A percentile compares a stretch with the other conserved stretches of the same genome.
These are phyloP conservation scores for Camelus dromedarius DNA, from an alignment of 2,113 vertebrate species.

Conservation along the genomic window DNA sequence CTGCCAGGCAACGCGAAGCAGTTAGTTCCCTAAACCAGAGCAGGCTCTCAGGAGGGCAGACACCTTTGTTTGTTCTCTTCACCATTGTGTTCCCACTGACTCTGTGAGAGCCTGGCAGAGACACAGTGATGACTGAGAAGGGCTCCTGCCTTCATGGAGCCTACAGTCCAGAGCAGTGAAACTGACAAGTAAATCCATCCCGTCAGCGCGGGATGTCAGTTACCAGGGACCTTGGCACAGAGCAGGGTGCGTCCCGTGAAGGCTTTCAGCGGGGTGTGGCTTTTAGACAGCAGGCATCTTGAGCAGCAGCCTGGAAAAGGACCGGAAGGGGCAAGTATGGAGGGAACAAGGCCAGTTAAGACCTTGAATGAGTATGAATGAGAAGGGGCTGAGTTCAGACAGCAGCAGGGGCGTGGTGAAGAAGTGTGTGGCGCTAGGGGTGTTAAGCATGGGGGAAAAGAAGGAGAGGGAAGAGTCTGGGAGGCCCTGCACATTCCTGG, in stretches of 20 bases:
- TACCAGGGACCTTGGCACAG: rapidly evolving
- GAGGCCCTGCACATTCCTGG: background rate
- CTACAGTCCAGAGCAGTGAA: background rate
- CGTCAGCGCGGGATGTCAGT: rapidly evolving
- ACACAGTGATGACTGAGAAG: background rate
- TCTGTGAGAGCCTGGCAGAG: background rate
- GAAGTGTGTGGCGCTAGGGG: background rate
- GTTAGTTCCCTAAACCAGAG: background rate
- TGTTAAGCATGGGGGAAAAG: too few species aligned
- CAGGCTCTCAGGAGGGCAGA: background rate
- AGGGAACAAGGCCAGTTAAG: background rate
- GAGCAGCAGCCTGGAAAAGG: background rate
- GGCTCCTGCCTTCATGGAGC: background rate
- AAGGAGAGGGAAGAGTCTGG: background rate
- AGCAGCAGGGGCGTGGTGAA: too few species aligned
- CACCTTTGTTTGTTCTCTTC: background rate
- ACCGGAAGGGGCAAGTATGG: background rate
- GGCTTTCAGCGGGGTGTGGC: too few species aligned
- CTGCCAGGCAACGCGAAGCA: background rate
- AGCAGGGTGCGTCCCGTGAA: rapidly evolving
- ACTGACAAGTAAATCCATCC: rapidly evolving
- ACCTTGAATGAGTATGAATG: background rate
- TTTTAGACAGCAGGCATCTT: background rate
- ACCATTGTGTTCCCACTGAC: background rate
- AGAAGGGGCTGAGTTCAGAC: background rate